phyloP scores from a whole-genome alignment of 1,140 invertebrate species.

The Artemia franciscana region DNA sequence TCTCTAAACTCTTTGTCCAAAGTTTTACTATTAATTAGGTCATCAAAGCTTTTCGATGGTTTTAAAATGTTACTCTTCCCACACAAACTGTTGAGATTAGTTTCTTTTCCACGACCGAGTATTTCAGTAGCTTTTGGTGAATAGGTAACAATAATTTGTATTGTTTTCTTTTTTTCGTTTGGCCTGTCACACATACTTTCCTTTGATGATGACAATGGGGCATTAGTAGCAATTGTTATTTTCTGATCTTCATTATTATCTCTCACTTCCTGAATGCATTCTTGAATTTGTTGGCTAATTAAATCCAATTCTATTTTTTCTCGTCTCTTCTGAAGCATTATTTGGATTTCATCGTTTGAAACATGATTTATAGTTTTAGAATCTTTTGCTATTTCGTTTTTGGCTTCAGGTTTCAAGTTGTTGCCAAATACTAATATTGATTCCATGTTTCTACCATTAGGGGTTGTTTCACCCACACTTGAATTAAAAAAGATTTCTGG shows the following conservation, averaged over 20 bases:
- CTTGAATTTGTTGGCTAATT: background rate
- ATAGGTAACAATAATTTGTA: constrained; percentile 3
- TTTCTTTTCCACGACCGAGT: background rate
- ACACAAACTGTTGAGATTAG: background rate
- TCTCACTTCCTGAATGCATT: background rate
- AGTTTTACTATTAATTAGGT: background rate
- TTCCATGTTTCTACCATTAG: background rate
- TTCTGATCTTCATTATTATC: background rate
- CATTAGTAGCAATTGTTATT: background rate
- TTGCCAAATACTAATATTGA: background rate
- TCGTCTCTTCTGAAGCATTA: background rate
- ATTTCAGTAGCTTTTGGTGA: constrained; percentile 2
- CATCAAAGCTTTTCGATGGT: background rate
- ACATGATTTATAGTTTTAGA: background rate
- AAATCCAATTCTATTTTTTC: background rate
- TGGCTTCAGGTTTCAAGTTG: background rate
- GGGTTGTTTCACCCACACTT: background rate
- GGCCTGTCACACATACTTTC: background rate
- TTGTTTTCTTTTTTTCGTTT: constrained; percentile 1
- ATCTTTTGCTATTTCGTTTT: background rate
- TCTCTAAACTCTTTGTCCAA: background rate
- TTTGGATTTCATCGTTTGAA: background rate
- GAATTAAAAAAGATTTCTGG: background rate
- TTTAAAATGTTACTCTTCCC: background rate
- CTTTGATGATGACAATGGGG: background rate